phyloP scores from a whole-genome alignment of 2,888 invertebrate species.

The Trilocha varians region DNA sequence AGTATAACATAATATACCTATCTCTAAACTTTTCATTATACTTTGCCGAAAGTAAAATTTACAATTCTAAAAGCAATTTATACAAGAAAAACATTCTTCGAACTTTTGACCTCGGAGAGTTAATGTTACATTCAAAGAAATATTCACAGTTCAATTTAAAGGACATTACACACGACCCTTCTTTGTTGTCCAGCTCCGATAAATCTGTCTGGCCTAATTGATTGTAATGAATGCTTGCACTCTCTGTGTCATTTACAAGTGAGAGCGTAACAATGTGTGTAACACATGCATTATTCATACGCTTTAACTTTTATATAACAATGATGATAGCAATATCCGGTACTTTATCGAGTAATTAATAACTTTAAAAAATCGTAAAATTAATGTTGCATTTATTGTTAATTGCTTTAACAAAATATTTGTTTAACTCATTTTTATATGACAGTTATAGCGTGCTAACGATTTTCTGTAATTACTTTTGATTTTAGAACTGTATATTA shows the following conservation, averaged over 20 bases:
- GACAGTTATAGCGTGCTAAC: no score
- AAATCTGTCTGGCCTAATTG: slow-evolving; percentile 13
- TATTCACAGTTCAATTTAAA: background rate
- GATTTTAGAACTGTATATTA: no score
- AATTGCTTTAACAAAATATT: background rate
- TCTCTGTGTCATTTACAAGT: slow-evolving; percentile 2
- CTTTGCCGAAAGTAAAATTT: no score
- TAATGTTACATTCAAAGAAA: background rate
- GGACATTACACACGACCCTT: background rate
- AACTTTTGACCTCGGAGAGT: background rate
- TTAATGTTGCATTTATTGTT: background rate
- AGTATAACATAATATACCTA: no score
- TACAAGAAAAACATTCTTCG: background rate
- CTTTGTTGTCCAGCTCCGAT: slow-evolving; percentile 11
- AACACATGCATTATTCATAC: background rate
- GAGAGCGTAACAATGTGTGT: background rate
- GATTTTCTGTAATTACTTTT: no score
- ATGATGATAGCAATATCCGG: background rate
- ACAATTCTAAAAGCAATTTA: no score
- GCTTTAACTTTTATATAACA: background rate
- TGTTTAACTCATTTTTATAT: no score
- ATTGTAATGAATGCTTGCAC: slow-evolving; percentile 11
- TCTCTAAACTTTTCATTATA: no score
- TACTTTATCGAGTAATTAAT: background rate
- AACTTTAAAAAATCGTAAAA: background rate